Percentiles rank a stretch among this genome's conserved stretches.
phyloP scores from a whole-genome alignment of 2,797 vertebrate species.

The Limnodromus scolopaceus region DNA sequence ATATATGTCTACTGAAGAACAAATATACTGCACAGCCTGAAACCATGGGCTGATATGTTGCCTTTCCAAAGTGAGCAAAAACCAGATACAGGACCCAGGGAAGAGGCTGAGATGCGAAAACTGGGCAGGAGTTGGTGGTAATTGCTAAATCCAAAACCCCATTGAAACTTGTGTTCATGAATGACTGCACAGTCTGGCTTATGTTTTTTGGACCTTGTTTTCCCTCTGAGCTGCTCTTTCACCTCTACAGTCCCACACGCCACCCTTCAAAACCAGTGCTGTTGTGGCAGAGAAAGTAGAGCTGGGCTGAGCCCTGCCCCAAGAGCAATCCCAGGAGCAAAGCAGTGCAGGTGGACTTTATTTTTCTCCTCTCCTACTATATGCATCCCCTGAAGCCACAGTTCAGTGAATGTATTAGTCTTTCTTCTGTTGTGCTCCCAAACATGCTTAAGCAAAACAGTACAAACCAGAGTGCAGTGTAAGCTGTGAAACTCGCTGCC shows the following conservation, averaged over 20 bases:
- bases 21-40: background rate
- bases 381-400: background rate
- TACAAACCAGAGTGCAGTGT: background rate
- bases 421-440: background rate
- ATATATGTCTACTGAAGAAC: fast-evolving
- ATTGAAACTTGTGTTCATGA: fast-evolving
- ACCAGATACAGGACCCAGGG: background rate
- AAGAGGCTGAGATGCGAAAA: background rate
- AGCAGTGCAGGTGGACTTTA: fast-evolving
- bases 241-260: background rate
- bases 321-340: background rate
- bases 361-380: background rate
- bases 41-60: background rate
- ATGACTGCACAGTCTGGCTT: background rate
- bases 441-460: background rate
- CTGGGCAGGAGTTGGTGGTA: background rate
- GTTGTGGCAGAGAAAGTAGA: background rate
- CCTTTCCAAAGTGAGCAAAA: background rate
- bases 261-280: background rate
- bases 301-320: background rate
- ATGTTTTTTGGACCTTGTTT: background rate
- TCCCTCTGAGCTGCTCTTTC: background rate
- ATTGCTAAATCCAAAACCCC: background rate
- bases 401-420: fast-evolving
- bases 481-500: background rate